Base-by-base conservation (phyloP, 2,113 vertebrate species). In the Gambusia holbrooki region DNA sequence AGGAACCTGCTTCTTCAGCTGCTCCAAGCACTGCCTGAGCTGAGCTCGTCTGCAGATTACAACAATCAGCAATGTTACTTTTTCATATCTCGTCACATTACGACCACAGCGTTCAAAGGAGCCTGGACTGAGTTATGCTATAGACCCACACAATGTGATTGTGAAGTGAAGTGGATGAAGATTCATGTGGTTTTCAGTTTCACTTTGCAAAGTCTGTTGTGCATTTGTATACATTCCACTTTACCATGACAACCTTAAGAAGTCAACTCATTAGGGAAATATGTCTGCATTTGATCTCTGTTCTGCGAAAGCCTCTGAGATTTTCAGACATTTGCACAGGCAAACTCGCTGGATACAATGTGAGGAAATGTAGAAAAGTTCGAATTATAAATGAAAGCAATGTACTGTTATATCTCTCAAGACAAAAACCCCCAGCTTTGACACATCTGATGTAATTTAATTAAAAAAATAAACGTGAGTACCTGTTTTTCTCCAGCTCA, bases 1-100 rank as follows among this genome's bases (percentile, higher is more conserved):
- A 10, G 97, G 97, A 29, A 98, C 95, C 83, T 98, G 97, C 90
- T 97, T 94, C 89, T 97, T 96, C 73, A 99, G 92, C 89, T 97
- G 95, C 84, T 98, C 97, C 91, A 99, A 88, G 80, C 95, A 97
- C 32, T 91, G 86, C 71, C 95, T 95, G 83, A 99, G 94, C 91
- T 97, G 97, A 73, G 97, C 97, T 81, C 97, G 95, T 90, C 97
- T 99, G 71, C 25, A 80, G 37, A 11, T 17, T 54, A 51, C 22
- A 45, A 61, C 28, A 62, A 37, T 58, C 62, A 29, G 42, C 45
- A 48, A 19, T 19, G 17, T 42, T 14, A 42, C 12, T 42, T 15
- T 42, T 48, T 48, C 45, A 19, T 17, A 19, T 19, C 14, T 48
- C 1, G 45, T 48, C 45, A 48, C 45, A 9, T 58, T 58, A 58